Base-by-base conservation (phyloP, 2,888 invertebrate species). In the Drosophila prostipennis region DNA sequence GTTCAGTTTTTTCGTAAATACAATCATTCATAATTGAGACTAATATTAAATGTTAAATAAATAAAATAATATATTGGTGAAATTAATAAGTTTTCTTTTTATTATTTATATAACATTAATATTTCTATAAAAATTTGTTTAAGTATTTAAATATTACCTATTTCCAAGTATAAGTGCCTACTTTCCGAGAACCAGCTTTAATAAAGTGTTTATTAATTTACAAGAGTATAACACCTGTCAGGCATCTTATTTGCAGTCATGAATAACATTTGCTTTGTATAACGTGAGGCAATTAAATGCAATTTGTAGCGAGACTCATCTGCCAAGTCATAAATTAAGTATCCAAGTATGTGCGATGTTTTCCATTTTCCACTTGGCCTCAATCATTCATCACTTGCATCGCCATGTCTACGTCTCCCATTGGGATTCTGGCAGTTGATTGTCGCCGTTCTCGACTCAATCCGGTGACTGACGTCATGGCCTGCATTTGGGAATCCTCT, bases 311-410 rank as follows among this genome's bases (percentile, higher is more conserved):
- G 51, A 57, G 60, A 56, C 40, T 54, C 68, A 72, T 76, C 79
- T 79, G 46, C 51, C 16, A 51, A 23, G 29, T 59, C 76, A 68
- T 76, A 76, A 76, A 81, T 79, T 63, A 68, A 58, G 60, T 48
- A 40, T 58, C 43, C 43, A n/a, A 51, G 65, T 63, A 42, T 34
- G 16, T 43, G 39, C 43, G 29, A 19, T 48, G 64, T 32, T 39
- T 40, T 51, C 36, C 58, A 60, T 32, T 39, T 42, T 51, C 36
- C 58, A 60, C 61, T 68, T 68, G 51, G 72, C 61, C 63, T 59
- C 58, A 60, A 79, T 63, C 64, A 77, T 79, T 79, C 74, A 79
- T 79, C 71, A 68, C 51, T 46, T 68, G 34, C 16, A 63, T 73
- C 36, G 54, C 52, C 49, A 26, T 42, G 40, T 37, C 57, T 43